Percentiles rank a stretch among this genome's conserved stretches.
These are phyloP conservation scores for Parapsyche elsis DNA, from an alignment of 1,140 invertebrate genomes.

Conservation along the genomic window DNA sequence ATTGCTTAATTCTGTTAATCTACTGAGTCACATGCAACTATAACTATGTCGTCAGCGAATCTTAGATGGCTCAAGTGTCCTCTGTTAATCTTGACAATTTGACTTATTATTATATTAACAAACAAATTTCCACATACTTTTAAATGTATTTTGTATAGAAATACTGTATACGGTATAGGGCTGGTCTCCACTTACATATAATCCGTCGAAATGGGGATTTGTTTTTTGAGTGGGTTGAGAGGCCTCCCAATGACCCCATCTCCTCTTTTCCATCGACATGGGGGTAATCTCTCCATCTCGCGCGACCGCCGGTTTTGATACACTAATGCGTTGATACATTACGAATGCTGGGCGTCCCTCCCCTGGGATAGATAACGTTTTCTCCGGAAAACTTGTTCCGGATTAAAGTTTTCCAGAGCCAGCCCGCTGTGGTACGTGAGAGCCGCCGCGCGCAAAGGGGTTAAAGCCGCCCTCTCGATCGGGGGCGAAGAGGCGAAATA, in stretches of 20 bases:
- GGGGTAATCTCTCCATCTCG: conserved; percentile 34
- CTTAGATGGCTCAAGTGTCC: too few species aligned
- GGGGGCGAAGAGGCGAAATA: neutral
- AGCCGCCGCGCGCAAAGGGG: conserved; percentile 8
- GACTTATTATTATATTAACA: too few species aligned
- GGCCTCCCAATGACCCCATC: too few species aligned
- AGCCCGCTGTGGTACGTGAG: conserved; percentile 13
- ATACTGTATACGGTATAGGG: too few species aligned
- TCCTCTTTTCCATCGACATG: too few species aligned
- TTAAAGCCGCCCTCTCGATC: neutral
- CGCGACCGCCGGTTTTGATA: conserved; percentile 47
- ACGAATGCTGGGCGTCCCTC: conserved; percentile 49
- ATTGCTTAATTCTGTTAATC: too few species aligned
- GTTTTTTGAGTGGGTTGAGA: neutral
- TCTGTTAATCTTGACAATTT: too few species aligned
- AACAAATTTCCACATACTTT: too few species aligned
- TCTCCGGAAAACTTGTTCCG: conserved; percentile 54
- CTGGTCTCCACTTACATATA: too few species aligned
- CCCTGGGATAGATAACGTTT: conserved; percentile 54
- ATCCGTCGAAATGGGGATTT: neutral
- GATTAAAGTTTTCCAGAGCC: conserved; percentile 55
- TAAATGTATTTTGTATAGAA: too few species aligned
- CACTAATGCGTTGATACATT: conserved; percentile 57
- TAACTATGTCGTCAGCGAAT: too few species aligned
- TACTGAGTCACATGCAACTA: too few species aligned